Conservation (phyloP, 2,113 vertebrate species). For the Ceuthmochares aereus region DNA sequence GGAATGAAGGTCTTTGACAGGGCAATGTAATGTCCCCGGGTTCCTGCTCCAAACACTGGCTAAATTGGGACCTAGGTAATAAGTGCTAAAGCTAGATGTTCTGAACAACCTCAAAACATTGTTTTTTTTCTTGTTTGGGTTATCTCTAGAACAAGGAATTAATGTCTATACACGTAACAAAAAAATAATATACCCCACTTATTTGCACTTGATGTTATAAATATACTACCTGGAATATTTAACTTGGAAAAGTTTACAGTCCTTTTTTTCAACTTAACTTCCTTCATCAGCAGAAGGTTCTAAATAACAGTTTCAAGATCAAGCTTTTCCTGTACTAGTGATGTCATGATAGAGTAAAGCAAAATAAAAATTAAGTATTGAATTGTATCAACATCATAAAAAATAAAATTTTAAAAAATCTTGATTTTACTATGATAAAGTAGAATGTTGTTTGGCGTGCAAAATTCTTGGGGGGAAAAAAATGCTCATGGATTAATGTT, state of each 20-base stretch:
- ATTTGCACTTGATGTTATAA: not conserved
- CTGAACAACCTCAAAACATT: not conserved
- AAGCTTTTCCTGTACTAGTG: not conserved
- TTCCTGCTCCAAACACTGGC: not conserved
- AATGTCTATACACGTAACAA: not conserved
- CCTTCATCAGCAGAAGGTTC: not conserved
- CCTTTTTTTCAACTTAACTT: not conserved
- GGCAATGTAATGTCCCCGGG: rapidly evolving
- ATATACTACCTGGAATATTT: not conserved
- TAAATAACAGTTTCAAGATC: not conserved
- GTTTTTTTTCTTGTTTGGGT: not conserved
- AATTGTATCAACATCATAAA: not conserved
- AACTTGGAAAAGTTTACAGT: not conserved
- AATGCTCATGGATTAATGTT: not conserved
- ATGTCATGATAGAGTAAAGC: not conserved
- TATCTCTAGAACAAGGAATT: not conserved
- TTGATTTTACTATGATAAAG: not conserved
- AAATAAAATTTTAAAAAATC: not conserved
- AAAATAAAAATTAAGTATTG: not conserved
- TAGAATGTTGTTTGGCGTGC: not conserved
- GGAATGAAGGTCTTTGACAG: not conserved
- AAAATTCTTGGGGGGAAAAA: not conserved
- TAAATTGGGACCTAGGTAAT: not conserved
- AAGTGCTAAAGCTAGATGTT: not conserved
- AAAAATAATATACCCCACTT: not conserved